Evolutionary conservation across 92 coral and sea anemone species (phyloP).

Genomic region (Heteractis magnifica): DNA sequence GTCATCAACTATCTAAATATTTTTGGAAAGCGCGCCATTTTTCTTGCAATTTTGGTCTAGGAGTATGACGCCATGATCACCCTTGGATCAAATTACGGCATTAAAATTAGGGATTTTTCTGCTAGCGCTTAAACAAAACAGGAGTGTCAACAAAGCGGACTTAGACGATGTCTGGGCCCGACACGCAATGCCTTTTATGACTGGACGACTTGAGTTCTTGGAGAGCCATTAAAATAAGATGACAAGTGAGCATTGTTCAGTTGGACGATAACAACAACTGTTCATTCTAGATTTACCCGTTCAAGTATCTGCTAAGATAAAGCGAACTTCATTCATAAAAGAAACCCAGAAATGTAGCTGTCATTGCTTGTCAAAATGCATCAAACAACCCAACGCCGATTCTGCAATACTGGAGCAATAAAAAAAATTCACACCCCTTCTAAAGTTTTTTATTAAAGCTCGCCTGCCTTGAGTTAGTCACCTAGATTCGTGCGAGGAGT

Average conservation of each 20-base stretch:
- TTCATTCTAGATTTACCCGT: conserved; percentile 13
- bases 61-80: background rate
- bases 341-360: background rate
- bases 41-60: background rate
- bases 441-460: conserved; percentile 4
- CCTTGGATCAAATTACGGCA: conserved; percentile 16
- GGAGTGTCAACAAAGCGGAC: conserved; percentile 38
- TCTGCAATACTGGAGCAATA: background rate
- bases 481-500: conserved; percentile 26
- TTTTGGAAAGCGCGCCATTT: conserved; percentile 14
- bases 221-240: conserved; percentile 13
- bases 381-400: background rate
- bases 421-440: background rate
- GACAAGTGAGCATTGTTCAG: conserved; percentile 33
- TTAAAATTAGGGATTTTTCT: background rate
- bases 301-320: conserved; percentile 22
- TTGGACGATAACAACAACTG: conserved; percentile 18
- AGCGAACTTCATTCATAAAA: conserved; percentile 6
- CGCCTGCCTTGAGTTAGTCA: conserved; percentile 8
- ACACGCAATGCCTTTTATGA: conserved; percentile 24
- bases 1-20: background rate
- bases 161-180: conserved; percentile 8
- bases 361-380: background rate
- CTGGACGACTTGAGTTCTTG: conserved; percentile 21
- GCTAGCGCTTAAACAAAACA: conserved; percentile 35